Evolutionary conservation across 2,113 vertebrate genomes (phyloP).

Genomic region (Burhinus bistriatus): DNA sequence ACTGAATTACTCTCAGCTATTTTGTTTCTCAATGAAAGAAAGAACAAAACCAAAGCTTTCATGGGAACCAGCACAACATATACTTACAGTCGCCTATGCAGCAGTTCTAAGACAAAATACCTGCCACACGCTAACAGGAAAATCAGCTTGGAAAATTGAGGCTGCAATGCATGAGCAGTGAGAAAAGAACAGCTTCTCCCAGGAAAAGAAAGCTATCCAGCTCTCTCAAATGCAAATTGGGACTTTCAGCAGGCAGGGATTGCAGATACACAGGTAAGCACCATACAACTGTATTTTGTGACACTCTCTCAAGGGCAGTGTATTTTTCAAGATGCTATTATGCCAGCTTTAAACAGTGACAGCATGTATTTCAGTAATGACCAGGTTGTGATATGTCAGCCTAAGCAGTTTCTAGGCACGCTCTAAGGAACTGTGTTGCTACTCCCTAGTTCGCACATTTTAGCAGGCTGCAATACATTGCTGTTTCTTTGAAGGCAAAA

Average conservation of each 20-base stretch:
- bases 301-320: neutral
- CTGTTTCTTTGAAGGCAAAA: neutral
- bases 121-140: neutral
- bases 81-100: neutral
- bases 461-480: neutral
- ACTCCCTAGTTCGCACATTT: neutral
- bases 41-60: neutral
- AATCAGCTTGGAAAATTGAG: neutral
- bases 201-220: too few species aligned
- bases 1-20: neutral
- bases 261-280: neutral
- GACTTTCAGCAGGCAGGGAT: neutral
- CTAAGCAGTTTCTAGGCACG: neutral
- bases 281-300: neutral
- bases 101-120: neutral
- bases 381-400: neutral
- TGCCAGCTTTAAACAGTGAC: neutral
- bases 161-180: neutral
- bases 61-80: neutral
- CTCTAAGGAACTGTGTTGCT: neutral
- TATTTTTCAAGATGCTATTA: neutral
- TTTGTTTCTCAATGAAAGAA: neutral
- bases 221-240: neutral
- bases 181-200: neutral
- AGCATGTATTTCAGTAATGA: neutral